Percentiles rank a stretch among this genome's conserved stretches.
These are phyloP conservation scores for Platanista minor DNA, from an alignment of 2,113 vertebrate genomes.

Conservation along the genomic window DNA sequence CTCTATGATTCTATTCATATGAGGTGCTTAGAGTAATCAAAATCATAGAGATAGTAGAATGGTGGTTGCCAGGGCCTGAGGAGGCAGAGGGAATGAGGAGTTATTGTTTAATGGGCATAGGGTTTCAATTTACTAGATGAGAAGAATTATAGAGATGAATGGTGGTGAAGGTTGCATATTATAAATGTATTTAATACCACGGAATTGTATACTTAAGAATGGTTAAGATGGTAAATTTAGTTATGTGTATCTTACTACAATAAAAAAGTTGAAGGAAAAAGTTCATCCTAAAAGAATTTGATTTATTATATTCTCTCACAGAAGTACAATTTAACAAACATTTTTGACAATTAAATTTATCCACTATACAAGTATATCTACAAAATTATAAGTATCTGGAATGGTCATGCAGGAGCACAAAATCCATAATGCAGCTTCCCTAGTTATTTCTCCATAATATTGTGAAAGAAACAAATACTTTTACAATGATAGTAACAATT, in stretches of 20 bases:
- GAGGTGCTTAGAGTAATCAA: neutral
- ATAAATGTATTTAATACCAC: neutral
- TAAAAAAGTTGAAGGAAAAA: neutral
- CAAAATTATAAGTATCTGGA: neutral
- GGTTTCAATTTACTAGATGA: neutral
- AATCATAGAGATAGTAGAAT: neutral
- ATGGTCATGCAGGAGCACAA: neutral
- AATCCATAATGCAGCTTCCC: neutral
- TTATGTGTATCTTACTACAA: neutral
- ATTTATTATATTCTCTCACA: neutral
- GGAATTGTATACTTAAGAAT: neutral
- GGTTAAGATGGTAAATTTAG: neutral
- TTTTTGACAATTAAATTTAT: neutral
- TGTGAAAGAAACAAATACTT: neutral
- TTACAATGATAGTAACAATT: neutral
- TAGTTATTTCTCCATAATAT: conserved; percentile 1
- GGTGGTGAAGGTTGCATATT: neutral
- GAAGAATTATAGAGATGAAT: neutral
- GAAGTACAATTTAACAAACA: neutral
- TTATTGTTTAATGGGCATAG: neutral
- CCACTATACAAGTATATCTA: neutral
- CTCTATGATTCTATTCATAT: neutral
- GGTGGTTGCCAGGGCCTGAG: neutral
- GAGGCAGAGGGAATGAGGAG: neutral
- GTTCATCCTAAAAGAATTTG: neutral